phyloP scores from a whole-genome alignment of 2,797 vertebrate genomes.

The Catamblyrhynchus diadema region DNA sequence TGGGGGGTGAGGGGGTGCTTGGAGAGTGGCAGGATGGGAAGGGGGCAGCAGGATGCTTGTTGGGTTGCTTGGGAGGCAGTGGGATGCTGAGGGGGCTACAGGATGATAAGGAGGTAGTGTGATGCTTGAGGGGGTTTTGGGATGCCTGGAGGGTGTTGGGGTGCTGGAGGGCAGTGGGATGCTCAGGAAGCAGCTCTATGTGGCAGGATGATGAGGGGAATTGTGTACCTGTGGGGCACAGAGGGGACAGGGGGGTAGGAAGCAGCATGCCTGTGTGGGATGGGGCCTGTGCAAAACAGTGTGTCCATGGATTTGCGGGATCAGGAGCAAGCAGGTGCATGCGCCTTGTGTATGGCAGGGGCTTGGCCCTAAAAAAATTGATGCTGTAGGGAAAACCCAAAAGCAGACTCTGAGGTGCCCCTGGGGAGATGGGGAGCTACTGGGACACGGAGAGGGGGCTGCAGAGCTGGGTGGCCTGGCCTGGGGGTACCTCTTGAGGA shows the following conservation, averaged over 20 bases:
- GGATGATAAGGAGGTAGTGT: not conserved
- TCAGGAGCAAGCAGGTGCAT: not conserved
- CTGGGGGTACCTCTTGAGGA: fast-evolving
- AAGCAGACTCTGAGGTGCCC: not conserved
- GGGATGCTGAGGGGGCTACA: not conserved
- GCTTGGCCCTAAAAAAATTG: fast-evolving
- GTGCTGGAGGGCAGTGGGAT: fast-evolving
- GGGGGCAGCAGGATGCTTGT: not conserved
- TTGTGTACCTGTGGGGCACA: fast-evolving
- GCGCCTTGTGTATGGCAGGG: fast-evolving
- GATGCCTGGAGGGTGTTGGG: no score
- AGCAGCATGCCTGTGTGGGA: fast-evolving
- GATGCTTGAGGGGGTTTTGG: not conserved
- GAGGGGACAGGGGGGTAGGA: not conserved
- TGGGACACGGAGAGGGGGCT: fast-evolving
- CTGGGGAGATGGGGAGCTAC: not conserved
- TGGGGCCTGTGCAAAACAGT: not conserved
- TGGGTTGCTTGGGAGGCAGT: not conserved
- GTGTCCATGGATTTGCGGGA: not conserved
- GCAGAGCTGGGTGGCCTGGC: fast-evolving
- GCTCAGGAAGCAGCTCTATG: fast-evolving
- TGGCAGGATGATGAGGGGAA: fast-evolving
- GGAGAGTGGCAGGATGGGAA: not conserved
- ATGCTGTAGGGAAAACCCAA: not conserved
- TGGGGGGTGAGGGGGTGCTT: fast-evolving